Evolutionary conservation across 2,797 vertebrate species (phyloP), one percentile per base, ranked within the genome.

Genomic region (Brachyalestes nurse): DNA sequence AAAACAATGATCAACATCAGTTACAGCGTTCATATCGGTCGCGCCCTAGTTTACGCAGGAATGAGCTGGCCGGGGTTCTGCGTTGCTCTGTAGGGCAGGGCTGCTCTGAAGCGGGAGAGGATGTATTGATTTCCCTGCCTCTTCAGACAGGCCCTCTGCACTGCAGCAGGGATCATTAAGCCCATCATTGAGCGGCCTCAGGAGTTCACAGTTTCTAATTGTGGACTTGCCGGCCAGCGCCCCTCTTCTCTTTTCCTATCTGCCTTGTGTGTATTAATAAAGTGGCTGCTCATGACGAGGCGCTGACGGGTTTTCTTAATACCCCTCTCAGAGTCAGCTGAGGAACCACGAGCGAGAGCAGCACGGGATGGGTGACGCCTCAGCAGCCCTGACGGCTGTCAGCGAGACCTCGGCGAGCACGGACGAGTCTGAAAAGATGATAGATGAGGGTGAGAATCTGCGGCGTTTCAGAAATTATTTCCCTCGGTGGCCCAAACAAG

Each of bases 331-430:
- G 98, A 97, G 96, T 90, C 97, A 99, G 75, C 91, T 99, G 86
- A 95, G 96, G 87, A 97, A 84, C 88, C 98, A 99, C 40, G 97
- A 99, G 84, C 88, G 94, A 88, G 97, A 98, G 53, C 96, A 95
- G 2, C 97, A 97, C 72, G 94, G 94, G 88, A 87, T 93, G 85
- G 88, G 92, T 51, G 88, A 94, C 2, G 87, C 93, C 51, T 76
- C 81, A 47, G 88, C 92, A 6, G 82, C 89, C 67, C 89, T 94
- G 40, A 64, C 92, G 5, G 86, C 93, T 0, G 92, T 92, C 77
- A 91, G 90, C 7, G 93, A 96, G 73, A 89, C 86, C 0, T 69
- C 78, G 85, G 80, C 91, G 8, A 0, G 91, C 82, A 72, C 71
- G 16, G 88, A 92, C 88, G 88, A 96, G 88, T 79, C 92, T 38